Percentiles rank a stretch among this genome's conserved stretches.
phyloP scores from a whole-genome alignment of 2,113 vertebrate genomes.

The Suncus etruscus region DNA sequence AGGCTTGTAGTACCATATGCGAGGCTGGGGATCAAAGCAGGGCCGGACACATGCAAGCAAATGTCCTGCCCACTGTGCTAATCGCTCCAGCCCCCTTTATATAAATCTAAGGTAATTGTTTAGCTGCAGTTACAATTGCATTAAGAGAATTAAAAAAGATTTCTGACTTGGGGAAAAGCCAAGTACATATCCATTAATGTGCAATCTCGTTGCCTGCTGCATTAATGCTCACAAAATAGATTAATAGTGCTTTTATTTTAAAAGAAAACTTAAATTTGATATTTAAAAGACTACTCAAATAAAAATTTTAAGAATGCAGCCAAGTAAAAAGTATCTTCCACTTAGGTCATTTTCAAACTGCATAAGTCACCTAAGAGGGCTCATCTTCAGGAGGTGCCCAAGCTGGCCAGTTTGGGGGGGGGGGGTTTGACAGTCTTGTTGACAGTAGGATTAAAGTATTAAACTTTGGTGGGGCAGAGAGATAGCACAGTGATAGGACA shows the following conservation, averaged over 20 bases:
- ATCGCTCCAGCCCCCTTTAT: no score
- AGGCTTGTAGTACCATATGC: no score
- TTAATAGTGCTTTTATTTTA: background rate
- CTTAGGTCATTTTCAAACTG: conserved; percentile 40
- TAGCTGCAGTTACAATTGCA: conserved; percentile 1
- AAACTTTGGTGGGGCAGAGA: no score
- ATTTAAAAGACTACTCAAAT: background rate
- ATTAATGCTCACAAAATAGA: background rate
- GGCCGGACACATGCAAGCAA: no score
- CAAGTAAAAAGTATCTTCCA: background rate
- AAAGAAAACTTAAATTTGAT: conserved; percentile 9
- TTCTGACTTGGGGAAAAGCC: background rate
- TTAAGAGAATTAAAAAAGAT: background rate
- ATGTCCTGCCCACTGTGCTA: no score
- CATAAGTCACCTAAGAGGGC: no score
- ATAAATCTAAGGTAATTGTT: conserved; percentile 12
- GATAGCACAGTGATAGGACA: no score
- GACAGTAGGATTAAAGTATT: no score
- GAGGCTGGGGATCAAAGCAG: no score
- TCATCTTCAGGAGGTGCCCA: no score
- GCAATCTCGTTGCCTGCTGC: conserved; percentile 10
- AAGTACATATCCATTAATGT: background rate
- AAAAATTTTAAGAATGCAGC: background rate
- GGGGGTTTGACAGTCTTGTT: no score
- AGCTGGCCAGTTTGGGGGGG: no score